phyloP scores from a whole-genome alignment of 1,140 invertebrate genomes.

The Condylostylus longicornis region DNA sequence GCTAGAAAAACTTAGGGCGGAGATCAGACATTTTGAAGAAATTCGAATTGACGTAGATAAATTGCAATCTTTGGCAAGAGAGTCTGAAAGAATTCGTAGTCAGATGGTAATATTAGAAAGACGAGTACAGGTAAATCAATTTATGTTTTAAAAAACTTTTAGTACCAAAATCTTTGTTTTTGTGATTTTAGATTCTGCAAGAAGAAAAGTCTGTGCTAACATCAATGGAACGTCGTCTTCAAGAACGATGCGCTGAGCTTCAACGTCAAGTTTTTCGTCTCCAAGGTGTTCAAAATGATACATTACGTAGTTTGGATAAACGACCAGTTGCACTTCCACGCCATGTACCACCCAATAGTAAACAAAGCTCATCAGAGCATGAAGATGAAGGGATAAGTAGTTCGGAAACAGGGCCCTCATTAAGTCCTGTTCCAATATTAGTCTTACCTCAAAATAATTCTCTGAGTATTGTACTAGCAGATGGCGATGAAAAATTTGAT shows the following conservation, averaged over 20 bases:
- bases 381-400: slow-evolving; percentile 77
- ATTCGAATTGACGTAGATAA: slow-evolving; percentile 54
- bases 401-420: slow-evolving; percentile 50
- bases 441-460: slow-evolving; percentile 30
- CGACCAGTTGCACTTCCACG: slow-evolving; percentile 26
- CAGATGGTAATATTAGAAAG: slow-evolving; percentile 52
- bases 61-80: slow-evolving; percentile 25
- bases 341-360: slow-evolving; percentile 21
- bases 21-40: slow-evolving; percentile 54
- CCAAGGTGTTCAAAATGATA: slow-evolving; percentile 25
- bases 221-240: slow-evolving; percentile 60
- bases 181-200: slow-evolving; percentile 47
- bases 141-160: not conserved
- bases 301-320: slow-evolving; percentile 25
- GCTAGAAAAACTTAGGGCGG: slow-evolving; percentile 41
- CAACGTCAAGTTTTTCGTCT: slow-evolving; percentile 39
- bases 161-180: not conserved
- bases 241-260: slow-evolving; percentile 53
- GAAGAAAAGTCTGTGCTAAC: slow-evolving; percentile 61
- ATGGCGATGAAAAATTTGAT: not conserved
- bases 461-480: slow-evolving; percentile 3
- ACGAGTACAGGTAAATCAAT: slow-evolving; percentile 43
- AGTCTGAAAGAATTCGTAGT: slow-evolving; percentile 28
- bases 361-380: slow-evolving; percentile 50
- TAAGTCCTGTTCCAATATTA: slow-evolving; percentile 42